A percentile compares a stretch with the other conserved stretches of the same genome.
These are phyloP conservation scores for Campoplex capitator DNA, from an alignment of 2,888 invertebrate genomes.

Conservation along the genomic window DNA sequence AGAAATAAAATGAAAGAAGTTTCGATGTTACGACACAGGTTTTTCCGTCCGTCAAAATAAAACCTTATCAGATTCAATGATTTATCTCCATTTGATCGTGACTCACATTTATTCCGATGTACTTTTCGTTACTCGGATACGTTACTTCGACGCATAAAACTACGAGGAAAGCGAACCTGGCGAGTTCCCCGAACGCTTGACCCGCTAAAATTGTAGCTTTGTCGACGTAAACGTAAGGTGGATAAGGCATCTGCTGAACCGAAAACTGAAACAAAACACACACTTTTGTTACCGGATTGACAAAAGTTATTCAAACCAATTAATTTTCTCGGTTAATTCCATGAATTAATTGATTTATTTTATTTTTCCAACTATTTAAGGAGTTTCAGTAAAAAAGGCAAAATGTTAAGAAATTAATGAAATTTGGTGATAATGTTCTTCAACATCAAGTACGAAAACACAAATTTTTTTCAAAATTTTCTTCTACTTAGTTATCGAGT, in stretches of 20 bases:
- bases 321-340: too few species aligned
- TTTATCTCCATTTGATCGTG: neutral
- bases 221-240: conserved; percentile 77
- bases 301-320: too few species aligned
- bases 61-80: neutral
- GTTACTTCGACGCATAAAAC: conserved; percentile 79
- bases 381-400: too few species aligned
- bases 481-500: too few species aligned
- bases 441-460: too few species aligned
- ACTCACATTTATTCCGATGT: conserved; percentile 81
- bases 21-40: neutral
- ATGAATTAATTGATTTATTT: too few species aligned
- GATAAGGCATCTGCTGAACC: conserved; percentile 82
- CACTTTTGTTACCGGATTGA: too few species aligned
- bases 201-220: conserved; percentile 72
- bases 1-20: neutral
- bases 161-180: conserved; percentile 78
- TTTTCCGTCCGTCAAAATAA: neutral
- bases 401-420: too few species aligned
- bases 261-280: conserved; percentile 73
- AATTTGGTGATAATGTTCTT: too few species aligned
- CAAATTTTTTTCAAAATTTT: too few species aligned
- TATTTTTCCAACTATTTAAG: too few species aligned
- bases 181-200: conserved; percentile 74
- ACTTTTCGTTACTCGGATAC: conserved; percentile 81